These are phyloP conservation scores for Prosapia bicincta DNA, from an alignment of 2,888 invertebrate genomes.

Conservation along the genomic window DNA sequence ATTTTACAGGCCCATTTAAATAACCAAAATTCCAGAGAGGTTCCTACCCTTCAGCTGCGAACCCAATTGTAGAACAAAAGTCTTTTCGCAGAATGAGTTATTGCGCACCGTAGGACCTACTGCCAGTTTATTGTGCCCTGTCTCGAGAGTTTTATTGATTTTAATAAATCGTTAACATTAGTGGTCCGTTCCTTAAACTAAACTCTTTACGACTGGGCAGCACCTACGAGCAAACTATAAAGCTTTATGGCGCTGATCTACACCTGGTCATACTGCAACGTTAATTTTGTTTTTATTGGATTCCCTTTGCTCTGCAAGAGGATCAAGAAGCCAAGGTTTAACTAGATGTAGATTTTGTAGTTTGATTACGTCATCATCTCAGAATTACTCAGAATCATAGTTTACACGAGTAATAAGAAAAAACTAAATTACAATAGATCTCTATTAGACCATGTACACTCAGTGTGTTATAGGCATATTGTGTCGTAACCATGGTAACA, in stretches of 20 bases:
- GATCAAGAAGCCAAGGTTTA: no score
- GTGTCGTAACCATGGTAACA: no score
- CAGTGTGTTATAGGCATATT: no score
- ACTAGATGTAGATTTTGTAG: no score
- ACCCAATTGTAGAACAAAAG: not conserved
- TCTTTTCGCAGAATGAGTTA: not conserved
- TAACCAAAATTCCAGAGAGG: not conserved
- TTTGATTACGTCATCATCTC: no score
- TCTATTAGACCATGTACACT: no score
- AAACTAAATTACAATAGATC: no score
- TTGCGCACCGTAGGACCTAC: not conserved
- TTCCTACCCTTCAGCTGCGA: not conserved
- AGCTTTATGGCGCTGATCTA: not conserved
- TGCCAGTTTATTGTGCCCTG: not conserved
- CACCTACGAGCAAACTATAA: not conserved
- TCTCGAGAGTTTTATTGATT: not conserved
- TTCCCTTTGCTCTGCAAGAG: not conserved
- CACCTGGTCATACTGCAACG: not conserved
- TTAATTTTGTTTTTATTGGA: not conserved
- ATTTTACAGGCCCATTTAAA: not conserved
- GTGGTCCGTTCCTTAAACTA: not conserved
- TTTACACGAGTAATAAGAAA: no score
- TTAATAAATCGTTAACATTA: slow-evolving; percentile 2
- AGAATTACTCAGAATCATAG: no score
- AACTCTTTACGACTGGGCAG: not conserved